Evolutionary conservation across 2,888 invertebrate species (phyloP), one percentile per base, ranked within the genome.

Genomic region (Xestia rhomboidea): DNA sequence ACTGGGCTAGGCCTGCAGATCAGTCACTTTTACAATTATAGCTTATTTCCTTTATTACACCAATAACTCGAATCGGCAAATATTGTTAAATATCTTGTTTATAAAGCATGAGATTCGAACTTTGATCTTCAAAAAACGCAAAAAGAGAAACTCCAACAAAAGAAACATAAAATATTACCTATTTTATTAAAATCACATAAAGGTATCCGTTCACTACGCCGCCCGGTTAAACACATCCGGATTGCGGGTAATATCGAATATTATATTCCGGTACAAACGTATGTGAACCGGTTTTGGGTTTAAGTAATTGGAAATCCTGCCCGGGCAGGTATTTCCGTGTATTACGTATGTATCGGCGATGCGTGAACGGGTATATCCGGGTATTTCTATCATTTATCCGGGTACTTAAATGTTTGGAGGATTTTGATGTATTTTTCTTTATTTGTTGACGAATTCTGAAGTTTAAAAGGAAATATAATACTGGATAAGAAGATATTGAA

Each of bases 271-370:
- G 77, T 78, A 82, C 77, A 76, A 78, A 81, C 77, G 67, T 76
- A 85, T 82, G 77, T 70, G 85, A 74, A 80, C 83, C 77, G 83
- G 82, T 81, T 87, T 85, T 74, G 81, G 86, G 87, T 84, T 86
- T 88, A 88, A 88, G 89, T 91, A 89, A 91, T 90, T 90, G 90
- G 86, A 87, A 87, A 87, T 86, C 85, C 83, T 82, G 76, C 77
- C 84, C 77, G 79, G 66, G 69, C 81, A 87, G 87, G 87, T 89
- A 87, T 82, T 77, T 82, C 78, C 76, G 85, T 74, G 79, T 87
- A 73, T 81, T 83, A 83, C 66, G 76, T 76, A 71, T 76, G 77
- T 76, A 71, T 76, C 74, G 79, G 64, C 74, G 76, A 79, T 81
- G 79, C 82, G 81, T 79, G 81, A 83, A 79, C 70, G 67, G 68